Conservation (phyloP, 2,888 invertebrate genomes). For the Eueremaeus valkanovi region DNA sequence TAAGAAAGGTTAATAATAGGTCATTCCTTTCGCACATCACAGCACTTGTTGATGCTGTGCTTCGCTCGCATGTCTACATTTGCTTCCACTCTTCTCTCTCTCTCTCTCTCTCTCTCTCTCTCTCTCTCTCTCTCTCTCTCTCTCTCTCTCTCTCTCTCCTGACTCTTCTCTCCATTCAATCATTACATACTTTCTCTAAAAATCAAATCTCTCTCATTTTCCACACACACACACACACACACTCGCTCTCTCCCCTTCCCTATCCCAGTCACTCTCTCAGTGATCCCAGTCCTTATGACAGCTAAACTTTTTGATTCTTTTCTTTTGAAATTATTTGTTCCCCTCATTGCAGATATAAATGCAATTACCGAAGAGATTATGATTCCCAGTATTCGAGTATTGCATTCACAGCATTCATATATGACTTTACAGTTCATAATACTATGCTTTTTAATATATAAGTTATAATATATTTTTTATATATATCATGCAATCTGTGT, state of each 20-base stretch:
- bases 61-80: background rate
- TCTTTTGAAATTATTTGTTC: slow-evolving; percentile 15
- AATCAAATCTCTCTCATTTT: slow-evolving; percentile 4
- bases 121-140: too few species aligned
- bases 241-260: background rate
- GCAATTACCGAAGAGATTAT: slow-evolving; percentile 31
- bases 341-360: slow-evolving; percentile 12
- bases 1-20: slow-evolving; percentile 31
- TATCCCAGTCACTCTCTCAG: background rate
- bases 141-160: too few species aligned
- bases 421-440: too few species aligned
- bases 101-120: too few species aligned
- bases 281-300: slow-evolving; percentile 4
- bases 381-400: background rate
- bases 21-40: slow-evolving; percentile 21
- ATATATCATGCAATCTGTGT: slow-evolving; percentile 23
- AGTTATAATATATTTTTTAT: slow-evolving; percentile 4
- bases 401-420: slow-evolving; percentile 8
- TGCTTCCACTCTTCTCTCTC: too few species aligned
- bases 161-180: background rate
- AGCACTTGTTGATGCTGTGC: slow-evolving; percentile 20
- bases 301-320: slow-evolving; percentile 20
- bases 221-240: too few species aligned
- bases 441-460: too few species aligned
- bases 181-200: background rate